Evolutionary conservation across 1,140 invertebrate species (phyloP).

Genomic region (Drosophila quadrilineata): DNA sequence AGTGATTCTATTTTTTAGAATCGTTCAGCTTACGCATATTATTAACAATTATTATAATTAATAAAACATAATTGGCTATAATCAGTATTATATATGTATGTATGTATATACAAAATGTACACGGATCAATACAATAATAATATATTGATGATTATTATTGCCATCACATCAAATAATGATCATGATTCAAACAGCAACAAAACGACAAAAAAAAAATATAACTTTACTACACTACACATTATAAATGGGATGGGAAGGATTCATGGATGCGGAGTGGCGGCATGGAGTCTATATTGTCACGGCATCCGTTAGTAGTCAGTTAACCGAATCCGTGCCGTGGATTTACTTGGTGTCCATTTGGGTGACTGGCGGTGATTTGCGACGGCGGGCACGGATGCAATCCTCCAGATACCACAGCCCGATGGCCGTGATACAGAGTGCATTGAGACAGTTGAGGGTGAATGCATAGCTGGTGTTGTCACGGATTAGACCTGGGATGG

Average conservation of each 20-base stretch:
- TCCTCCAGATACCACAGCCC: constrained; percentile 67
- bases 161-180: no score
- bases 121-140: constrained; percentile 32
- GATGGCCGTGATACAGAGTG: constrained; percentile 61
- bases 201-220: constrained; percentile 37
- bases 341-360: constrained; percentile 9
- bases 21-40: constrained; percentile 56
- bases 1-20: background rate
- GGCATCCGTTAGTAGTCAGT: background rate
- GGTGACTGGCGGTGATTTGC: constrained; percentile 39
- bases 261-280: background rate
- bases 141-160: background rate
- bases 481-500: constrained; percentile 83
- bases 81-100: no score
- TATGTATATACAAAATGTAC: constrained; percentile 74
- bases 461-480: constrained; percentile 84
- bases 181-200: constrained; percentile 8
- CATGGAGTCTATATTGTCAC: no score
- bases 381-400: constrained; percentile 39
- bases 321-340: background rate
- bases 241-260: constrained; percentile 9
- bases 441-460: constrained; percentile 84
- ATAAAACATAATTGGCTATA: constrained; percentile 60
- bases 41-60: constrained; percentile 62
- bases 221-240: constrained; percentile 47